Conservation (phyloP, 2,888 invertebrate genomes). For the Mythimna loreyi region DNA sequence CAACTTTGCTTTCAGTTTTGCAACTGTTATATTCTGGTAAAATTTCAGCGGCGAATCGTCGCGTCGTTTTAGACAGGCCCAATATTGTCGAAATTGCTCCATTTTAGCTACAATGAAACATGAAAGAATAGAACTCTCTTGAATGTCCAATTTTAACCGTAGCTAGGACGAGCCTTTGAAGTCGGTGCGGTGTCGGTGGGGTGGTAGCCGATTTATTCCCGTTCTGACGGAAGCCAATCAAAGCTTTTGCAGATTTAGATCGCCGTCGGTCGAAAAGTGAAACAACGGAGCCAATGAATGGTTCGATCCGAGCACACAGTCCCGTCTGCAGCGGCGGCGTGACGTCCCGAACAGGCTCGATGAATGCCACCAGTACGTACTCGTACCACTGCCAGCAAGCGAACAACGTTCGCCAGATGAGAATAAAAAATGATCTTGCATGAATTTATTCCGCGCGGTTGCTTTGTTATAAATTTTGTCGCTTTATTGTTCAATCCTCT, state of each 20-base stretch:
- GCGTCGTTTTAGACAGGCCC: conserved; percentile 37
- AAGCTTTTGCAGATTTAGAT: conserved; percentile 83
- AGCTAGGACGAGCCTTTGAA: conserved; percentile 77
- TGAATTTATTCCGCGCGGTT: conserved; percentile 33
- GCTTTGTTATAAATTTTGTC: conserved; percentile 33
- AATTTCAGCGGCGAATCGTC: conserved; percentile 49
- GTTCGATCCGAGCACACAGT: conserved; percentile 59
- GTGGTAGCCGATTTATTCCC: conserved; percentile 75
- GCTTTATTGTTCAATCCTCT: not conserved
- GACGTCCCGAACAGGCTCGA: conserved; percentile 41
- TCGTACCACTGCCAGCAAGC: conserved; percentile 8
- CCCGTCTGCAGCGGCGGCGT: conserved; percentile 46
- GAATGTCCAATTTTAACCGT: conserved; percentile 74
- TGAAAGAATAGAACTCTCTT: conserved; percentile 66
- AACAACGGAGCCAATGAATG: conserved; percentile 78
- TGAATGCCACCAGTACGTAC: conserved; percentile 43
- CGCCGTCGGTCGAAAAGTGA: conserved; percentile 75
- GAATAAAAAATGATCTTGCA: conserved; percentile 45
- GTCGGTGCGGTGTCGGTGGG: conserved; percentile 69
- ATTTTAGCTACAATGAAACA: conserved; percentile 56
- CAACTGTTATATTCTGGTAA: conserved; percentile 61
- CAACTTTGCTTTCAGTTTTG: conserved; percentile 63
- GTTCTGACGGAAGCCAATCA: conserved; percentile 81
- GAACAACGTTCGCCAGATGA: conserved; percentile 26
- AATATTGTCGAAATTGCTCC: conserved; percentile 53